Evolutionary conservation across 1,140 invertebrate genomes (phyloP), one percentile per base, ranked within the genome.

Genomic region (Chironomus tepperi): DNA sequence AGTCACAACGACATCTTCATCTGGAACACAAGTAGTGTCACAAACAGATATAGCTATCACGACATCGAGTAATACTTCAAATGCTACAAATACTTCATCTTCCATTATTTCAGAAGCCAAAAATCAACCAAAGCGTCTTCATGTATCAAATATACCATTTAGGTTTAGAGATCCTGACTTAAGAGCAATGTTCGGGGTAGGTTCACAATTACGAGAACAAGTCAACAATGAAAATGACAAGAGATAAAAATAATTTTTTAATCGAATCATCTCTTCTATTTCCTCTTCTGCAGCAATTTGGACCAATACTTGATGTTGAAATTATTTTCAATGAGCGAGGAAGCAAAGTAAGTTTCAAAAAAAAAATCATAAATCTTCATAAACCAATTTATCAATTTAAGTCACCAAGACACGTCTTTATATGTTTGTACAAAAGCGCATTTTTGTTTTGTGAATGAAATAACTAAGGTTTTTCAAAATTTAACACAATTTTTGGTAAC

Each of bases 291-390:
- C 5, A 98, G 95, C 94, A 97, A 93, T 99, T 95, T 88, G 98
- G 97, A 79, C 90, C 92, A 81, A 98, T 99, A 81, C 88, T 98
- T 83, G 97, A 99, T 86, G 97, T 98, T 83, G 97, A 99, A 90
- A 99, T 99, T 81, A 99, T 99, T 83, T 99, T 99, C 88, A 99
- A 99, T 85, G 97, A 99, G 87, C 88, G 97, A 79, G 97, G 97
- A 83, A 98, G 96, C 78, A 99, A 99, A 95, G 97, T 98, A 92
- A 91, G 91, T 85, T 80, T 9, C n/a, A 42, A 72, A 15, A 21
- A 72, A 57, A 57, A 57, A 57, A 57, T 34, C 5, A 34, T 34
- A 34, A 34, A 34, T 5, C 24, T 34, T 34, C 24, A 34, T 34
- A 34, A 34, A 5, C 24, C 24, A 34, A 34, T 34, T 34, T 34